These are phyloP conservation scores for Calephelis nemesis DNA, from an alignment of 1,140 invertebrate species.

Conservation along the genomic window DNA sequence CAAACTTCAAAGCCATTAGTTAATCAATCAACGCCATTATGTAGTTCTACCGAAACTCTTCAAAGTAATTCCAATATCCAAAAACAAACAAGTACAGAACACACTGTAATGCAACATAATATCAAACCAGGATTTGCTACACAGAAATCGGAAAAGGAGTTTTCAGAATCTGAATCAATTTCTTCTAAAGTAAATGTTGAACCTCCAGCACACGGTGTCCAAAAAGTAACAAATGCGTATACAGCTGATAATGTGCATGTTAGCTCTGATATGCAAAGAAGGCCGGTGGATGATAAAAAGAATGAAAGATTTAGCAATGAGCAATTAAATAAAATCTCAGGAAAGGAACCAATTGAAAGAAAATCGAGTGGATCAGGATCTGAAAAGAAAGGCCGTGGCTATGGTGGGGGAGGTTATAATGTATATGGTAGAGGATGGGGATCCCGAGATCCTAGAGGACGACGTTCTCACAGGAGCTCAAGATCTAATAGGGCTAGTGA, in stretches of 20 bases:
- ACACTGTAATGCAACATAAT: conserved; percentile 43
- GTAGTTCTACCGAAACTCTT: conserved; percentile 43
- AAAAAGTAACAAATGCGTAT: conserved; percentile 41
- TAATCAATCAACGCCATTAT: conserved; percentile 42
- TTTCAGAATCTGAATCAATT: conserved; percentile 62
- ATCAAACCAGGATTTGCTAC: conserved; percentile 33
- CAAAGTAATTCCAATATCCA: conserved; percentile 37
- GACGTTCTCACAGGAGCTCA: conserved; percentile 65
- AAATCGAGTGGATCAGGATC: conserved; percentile 77
- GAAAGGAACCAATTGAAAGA: conserved; percentile 71
- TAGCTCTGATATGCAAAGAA: conserved; percentile 49
- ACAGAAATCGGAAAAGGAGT: conserved; percentile 61
- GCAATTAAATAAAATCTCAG: conserved; percentile 54
- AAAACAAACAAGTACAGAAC: conserved; percentile 45
- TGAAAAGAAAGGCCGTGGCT: conserved; percentile 74
- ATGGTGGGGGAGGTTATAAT: conserved; percentile 60
- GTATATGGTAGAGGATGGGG: conserved; percentile 71
- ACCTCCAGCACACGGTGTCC: conserved; percentile 35
- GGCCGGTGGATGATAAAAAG: conserved; percentile 56
- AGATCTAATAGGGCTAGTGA: conserved; percentile 73
- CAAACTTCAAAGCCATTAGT: conserved; percentile 29
- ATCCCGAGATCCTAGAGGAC: conserved; percentile 60
- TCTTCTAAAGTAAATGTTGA: conserved; percentile 59
- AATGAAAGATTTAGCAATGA: conserved; percentile 58
- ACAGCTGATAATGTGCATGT: conserved; percentile 42